Base-by-base conservation (phyloP, 2,113 vertebrate species). In the Dolichallabes microphthalmus region DNA sequence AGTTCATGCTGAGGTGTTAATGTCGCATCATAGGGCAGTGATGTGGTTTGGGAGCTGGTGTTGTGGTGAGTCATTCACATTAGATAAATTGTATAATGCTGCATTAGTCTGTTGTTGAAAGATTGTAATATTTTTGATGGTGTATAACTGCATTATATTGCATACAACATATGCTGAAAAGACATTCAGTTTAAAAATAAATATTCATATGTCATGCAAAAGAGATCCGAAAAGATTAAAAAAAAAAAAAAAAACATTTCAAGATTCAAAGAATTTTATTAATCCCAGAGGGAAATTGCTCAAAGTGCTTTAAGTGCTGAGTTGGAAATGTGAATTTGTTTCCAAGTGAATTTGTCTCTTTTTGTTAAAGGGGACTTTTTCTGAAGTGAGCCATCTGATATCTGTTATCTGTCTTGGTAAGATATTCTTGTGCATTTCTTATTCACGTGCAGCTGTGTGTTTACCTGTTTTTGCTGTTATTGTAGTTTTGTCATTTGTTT, bases 381-480 rank as follows among this genome's bases (percentile, higher is more conserved):
- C 87, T 87, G 89, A 87, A 88, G 91, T 71, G 76, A 90, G 86
- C 77, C 85, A 88, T 85, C 85, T 78, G 90, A 87, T 91, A 84
- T 89, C 87, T 88, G 86, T 91, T 91, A 84, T 89, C 86, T 88
- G 84, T 92, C 92, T 91, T 92, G 93, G 94, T 95, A 93, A 90
- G 94, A 83, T 63, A 64, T 66, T 84, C 63, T 27, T 45, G 12
- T 60, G 17, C 30, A 60, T 79, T 79, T 60, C 27, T 58, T 78
- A 57, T 78, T 79, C 25, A 3, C 32, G 25, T 60, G 53, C 58
- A 52, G 19, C n/a, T 78, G 32, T 78, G 35, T 77, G 58, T 32
- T 74, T 52, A 71, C 20, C 71, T 80, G 64, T 39, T 63, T 64
- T 63, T 88, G 45, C 5, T 45, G 45, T 68, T 83, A 27, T 52